Percentiles rank a stretch among this genome's conserved stretches.
Conservation (phyloP, 1,140 invertebrate genomes). For the Leptestheria dahalacensis region DNA sequence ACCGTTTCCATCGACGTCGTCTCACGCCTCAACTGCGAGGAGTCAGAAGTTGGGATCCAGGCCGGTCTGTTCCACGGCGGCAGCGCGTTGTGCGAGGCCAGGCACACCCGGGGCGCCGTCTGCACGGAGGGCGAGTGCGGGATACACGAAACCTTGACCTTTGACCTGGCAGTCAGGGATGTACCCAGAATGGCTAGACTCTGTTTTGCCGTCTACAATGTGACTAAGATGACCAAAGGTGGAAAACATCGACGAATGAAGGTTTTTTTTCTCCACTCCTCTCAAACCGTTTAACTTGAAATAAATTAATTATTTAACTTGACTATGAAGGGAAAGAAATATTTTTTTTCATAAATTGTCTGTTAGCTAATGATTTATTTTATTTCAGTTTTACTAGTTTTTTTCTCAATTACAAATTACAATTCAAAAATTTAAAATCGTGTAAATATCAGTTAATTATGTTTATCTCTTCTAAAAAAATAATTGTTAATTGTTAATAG, state of each 20-base stretch:
- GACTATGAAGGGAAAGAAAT: no score
- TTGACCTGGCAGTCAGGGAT: constrained; percentile 50
- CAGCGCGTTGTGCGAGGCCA: constrained; percentile 56
- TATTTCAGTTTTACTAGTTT: no score
- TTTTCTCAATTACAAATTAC: no score
- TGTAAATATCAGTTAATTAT: no score
- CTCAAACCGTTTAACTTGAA: no score
- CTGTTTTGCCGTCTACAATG: constrained; percentile 78
- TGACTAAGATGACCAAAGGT: constrained; percentile 51
- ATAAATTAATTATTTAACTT: not conserved
- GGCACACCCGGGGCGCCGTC: constrained; percentile 35
- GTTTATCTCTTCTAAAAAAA: no score
- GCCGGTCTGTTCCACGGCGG: constrained; percentile 73
- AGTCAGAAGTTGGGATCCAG: constrained; percentile 54
- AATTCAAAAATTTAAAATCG: no score
- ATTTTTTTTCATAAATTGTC: no score
- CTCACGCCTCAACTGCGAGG: constrained; percentile 60
- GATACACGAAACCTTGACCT: constrained; percentile 65
- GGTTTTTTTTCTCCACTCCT: constrained; percentile 1
- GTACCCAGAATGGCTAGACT: constrained; percentile 74
- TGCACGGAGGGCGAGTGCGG: constrained; percentile 46
- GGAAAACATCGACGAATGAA: constrained; percentile 35
- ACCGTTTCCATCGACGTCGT: constrained; percentile 49
- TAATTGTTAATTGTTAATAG: no score
- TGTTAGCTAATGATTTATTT: no score